Evolutionary conservation across 2,797 vertebrate genomes (phyloP).

Genomic region (Serranus cabrilla): DNA sequence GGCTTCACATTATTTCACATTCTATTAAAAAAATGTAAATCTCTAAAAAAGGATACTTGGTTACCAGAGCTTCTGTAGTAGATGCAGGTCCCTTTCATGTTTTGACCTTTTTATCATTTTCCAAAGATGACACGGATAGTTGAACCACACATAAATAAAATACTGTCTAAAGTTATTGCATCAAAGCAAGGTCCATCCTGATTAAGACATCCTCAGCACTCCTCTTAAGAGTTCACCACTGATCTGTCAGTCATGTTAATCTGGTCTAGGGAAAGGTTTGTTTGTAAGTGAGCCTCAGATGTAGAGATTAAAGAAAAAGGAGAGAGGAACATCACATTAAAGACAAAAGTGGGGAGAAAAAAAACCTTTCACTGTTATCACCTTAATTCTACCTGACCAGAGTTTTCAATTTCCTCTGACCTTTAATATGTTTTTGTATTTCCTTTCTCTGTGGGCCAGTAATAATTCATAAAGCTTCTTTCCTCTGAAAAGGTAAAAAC

Average conservation of each 20-base stretch:
- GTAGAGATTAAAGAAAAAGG: not conserved
- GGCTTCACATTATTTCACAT: not conserved
- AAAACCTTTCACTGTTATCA: constrained; percentile 44
- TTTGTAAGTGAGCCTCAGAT: constrained; percentile 4
- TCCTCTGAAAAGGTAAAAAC: constrained; percentile 40
- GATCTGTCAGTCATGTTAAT: not conserved
- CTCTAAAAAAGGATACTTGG: not conserved
- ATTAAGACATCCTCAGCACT: not conserved
- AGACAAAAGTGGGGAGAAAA: constrained; percentile 22
- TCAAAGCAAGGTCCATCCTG: too few species aligned
- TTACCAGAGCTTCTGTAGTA: not conserved
- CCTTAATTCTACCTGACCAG: constrained; percentile 60
- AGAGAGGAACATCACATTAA: not conserved
- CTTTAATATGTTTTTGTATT: constrained; percentile 19
- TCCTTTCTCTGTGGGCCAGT: constrained; percentile 32
- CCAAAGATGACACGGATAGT: too few species aligned
- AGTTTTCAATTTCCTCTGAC: constrained; percentile 63
- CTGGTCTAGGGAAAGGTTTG: not conserved
- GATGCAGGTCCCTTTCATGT: not conserved
- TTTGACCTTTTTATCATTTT: not conserved
- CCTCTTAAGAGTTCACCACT: not conserved
- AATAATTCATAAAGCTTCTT: constrained; percentile 62
- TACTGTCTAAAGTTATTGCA: not conserved
- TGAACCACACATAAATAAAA: not conserved
- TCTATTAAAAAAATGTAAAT: not conserved